Conservation (phyloP, 2,113 vertebrate genomes). For the Protomyctophum bolini region DNA sequence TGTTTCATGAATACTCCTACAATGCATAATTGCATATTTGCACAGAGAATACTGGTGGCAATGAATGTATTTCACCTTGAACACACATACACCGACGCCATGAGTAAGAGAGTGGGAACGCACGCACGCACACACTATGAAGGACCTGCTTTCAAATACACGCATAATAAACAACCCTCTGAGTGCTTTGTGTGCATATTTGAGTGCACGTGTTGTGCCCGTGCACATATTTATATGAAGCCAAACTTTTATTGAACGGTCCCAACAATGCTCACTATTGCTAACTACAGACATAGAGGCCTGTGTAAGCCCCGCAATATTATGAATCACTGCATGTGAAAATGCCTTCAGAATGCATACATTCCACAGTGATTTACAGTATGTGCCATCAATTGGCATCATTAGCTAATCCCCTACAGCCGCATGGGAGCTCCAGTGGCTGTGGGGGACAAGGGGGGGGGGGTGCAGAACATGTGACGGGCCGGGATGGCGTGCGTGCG, state of each 20-base stretch:
- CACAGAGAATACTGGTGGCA: no score
- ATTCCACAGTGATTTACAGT: slow-evolving; percentile 52
- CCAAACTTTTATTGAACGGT: neutral
- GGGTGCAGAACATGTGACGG: slow-evolving; percentile 24
- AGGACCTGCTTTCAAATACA: neutral
- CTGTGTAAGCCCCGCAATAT: slow-evolving; percentile 15
- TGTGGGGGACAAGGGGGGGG: slow-evolving; percentile 32
- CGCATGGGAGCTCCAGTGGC: slow-evolving; percentile 41
- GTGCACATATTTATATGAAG: neutral
- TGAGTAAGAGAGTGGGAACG: neutral
- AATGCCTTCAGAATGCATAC: slow-evolving; percentile 53
- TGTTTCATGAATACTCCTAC: no score
- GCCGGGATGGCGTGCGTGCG: slow-evolving; percentile 25
- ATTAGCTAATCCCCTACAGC: slow-evolving; percentile 38
- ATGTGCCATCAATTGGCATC: slow-evolving; percentile 58
- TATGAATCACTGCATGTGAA: slow-evolving; percentile 64
- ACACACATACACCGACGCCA: no score
- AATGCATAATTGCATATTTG: no score
- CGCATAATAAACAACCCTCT: neutral
- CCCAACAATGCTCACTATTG: no score
- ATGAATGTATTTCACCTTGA: no score
- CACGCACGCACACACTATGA: neutral
- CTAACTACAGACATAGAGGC: no score
- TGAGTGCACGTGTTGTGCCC: neutral
- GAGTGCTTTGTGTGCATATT: neutral